Evolutionary conservation across 1,140 invertebrate genomes (phyloP).

Genomic region (Ostrea denselamellosa): DNA sequence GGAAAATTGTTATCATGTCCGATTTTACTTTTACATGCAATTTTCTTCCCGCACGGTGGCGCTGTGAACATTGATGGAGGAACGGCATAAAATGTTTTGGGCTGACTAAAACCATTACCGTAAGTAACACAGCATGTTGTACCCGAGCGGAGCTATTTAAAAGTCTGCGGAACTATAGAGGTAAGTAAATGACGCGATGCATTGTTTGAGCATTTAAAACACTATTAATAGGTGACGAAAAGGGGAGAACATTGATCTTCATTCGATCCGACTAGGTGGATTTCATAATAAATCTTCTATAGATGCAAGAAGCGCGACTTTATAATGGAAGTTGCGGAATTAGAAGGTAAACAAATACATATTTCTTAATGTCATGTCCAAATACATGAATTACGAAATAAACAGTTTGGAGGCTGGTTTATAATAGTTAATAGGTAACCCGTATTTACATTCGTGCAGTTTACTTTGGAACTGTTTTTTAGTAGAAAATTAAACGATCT

Average conservation of each 20-base stretch:
- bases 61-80: slow-evolving; percentile 5
- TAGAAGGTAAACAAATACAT: not conserved
- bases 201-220: not conserved
- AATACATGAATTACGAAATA: too few relatives aligned
- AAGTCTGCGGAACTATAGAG: not conserved
- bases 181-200: not conserved
- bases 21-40: not conserved
- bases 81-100: not conserved
- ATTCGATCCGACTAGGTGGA: not conserved
- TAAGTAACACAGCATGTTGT: too few relatives aligned
- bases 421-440: too few relatives aligned
- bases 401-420: too few relatives aligned
- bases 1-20: not conserved
- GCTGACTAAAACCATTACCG: too few relatives aligned
- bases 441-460: too few relatives aligned
- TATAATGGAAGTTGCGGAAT: not conserved
- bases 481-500: too few relatives aligned
- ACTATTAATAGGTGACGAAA: not conserved
- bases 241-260: not conserved
- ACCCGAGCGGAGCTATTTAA: too few relatives aligned
- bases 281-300: not conserved
- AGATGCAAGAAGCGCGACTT: not conserved
- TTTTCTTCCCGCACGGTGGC: slow-evolving; percentile 1
- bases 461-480: too few relatives aligned
- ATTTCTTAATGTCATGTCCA: too few relatives aligned